Percentiles rank a stretch among this genome's conserved stretches.
Evolutionary conservation across 2,797 vertebrate genomes (phyloP).

Genomic region (Nannoperca obscura): DNA sequence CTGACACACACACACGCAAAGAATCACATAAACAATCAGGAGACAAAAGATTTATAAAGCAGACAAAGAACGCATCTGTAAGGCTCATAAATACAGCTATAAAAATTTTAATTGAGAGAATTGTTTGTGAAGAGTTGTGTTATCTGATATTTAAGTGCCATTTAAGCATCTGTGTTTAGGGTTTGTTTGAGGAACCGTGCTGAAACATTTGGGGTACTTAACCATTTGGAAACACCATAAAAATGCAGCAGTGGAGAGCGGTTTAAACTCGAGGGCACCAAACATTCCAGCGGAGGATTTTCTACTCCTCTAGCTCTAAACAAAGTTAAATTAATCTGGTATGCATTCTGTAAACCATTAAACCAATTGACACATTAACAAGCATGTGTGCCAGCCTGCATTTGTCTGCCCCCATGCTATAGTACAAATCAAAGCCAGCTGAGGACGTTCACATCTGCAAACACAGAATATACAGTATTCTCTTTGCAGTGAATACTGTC

Average conservation of each 20-base stretch:
- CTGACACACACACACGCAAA: conserved; percentile 6
- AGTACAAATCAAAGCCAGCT: conserved; percentile 72
- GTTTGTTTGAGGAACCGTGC: conserved; percentile 56
- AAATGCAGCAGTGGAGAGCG: conserved; percentile 44
- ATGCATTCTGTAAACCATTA: conserved; percentile 80
- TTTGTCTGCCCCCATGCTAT: conserved; percentile 43
- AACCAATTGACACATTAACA: conserved; percentile 79
- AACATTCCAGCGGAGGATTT: conserved; percentile 48
- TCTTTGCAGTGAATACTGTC: conserved; percentile 4
- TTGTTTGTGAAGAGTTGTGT: conserved; percentile 30
- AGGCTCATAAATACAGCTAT: conserved; percentile 47
- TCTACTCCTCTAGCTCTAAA: conserved; percentile 40
- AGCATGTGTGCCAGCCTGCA: conserved; percentile 69
- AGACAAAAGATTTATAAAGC: conserved; percentile 45
- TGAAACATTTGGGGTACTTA: conserved; percentile 54
- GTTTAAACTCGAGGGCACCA: conserved; percentile 47
- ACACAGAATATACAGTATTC: conserved; percentile 5
- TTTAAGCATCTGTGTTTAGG: conserved; percentile 46
- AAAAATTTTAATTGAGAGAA: conserved; percentile 33
- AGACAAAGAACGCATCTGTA: conserved; percentile 41
- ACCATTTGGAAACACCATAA: conserved; percentile 73
- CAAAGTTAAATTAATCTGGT: conserved; percentile 67
- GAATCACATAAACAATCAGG: conserved; percentile 26
- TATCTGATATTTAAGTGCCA: conserved; percentile 54
- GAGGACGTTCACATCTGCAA: conserved; percentile 38